Evolutionary conservation across 2,888 invertebrate species (phyloP).

Genomic region (Hirtodrosophila duncani): DNA sequence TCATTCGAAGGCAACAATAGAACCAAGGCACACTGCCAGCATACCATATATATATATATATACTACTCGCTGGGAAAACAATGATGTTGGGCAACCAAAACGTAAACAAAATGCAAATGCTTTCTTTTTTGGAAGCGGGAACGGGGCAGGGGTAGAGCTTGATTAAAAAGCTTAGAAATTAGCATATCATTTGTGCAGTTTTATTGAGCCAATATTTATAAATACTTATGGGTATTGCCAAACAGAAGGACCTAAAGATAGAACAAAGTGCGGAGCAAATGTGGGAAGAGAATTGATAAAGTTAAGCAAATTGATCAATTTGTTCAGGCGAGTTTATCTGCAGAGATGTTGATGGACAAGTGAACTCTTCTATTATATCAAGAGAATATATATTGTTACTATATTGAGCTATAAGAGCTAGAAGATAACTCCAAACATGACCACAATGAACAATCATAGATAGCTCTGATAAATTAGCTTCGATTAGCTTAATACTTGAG

Average conservation of each 20-base stretch:
- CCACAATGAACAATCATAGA: too few species aligned
- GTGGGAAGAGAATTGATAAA: neutral
- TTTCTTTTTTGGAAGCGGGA: constrained; percentile 21
- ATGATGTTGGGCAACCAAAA: constrained; percentile 32
- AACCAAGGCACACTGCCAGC: constrained; percentile 10
- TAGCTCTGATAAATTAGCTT: too few species aligned
- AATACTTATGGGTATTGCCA: constrained; percentile 27
- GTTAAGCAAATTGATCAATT: too few species aligned
- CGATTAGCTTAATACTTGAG: too few species aligned
- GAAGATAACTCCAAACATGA: too few species aligned
- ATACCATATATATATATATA: constrained; percentile 32
- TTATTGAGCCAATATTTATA: constrained; percentile 41
- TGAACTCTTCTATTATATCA: too few species aligned
- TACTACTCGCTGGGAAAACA: constrained; percentile 51
- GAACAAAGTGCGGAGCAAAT: neutral
- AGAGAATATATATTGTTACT: too few species aligned
- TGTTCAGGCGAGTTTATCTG: too few species aligned
- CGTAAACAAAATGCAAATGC: constrained; percentile 69
- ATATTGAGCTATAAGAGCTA: too few species aligned
- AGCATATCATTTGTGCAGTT: constrained; percentile 62
- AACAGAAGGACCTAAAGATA: neutral
- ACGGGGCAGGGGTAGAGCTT: too few species aligned
- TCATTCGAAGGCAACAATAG: constrained; percentile 53
- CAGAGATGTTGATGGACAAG: too few species aligned
- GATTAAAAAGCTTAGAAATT: constrained; percentile 69